Percentiles rank a stretch among this genome's conserved stretches.
Evolutionary conservation across 2,888 invertebrate genomes (phyloP).

Genomic region (Dexiosoma caninum): DNA sequence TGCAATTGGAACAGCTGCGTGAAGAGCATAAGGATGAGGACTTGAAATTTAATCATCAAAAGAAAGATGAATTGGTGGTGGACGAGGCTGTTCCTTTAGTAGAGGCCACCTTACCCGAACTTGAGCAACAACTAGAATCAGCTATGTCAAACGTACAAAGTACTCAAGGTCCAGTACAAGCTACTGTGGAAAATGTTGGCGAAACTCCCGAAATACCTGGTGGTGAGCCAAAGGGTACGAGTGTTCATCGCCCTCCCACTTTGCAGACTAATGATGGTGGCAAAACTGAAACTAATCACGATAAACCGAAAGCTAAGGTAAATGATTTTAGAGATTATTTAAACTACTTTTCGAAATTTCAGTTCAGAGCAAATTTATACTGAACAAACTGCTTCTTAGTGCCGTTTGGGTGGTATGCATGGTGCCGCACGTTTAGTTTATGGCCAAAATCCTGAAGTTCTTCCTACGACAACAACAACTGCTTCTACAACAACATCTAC

Average conservation of each 20-base stretch:
- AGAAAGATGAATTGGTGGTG: conserved; percentile 64
- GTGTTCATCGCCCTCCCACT: conserved; percentile 68
- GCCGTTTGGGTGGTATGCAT: conserved; percentile 68
- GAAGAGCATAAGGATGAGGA: conserved; percentile 67
- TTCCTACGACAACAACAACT: conserved; percentile 72
- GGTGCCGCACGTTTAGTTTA: conserved; percentile 81
- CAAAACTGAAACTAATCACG: conserved; percentile 61
- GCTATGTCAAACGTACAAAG: conserved; percentile 70
- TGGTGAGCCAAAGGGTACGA: conserved; percentile 37
- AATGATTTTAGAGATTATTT: conserved; percentile 15
- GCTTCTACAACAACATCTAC: conserved; percentile 68
- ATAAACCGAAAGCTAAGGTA: conserved; percentile 67
- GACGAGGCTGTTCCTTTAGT: conserved; percentile 60
- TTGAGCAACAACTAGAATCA: conserved; percentile 74
- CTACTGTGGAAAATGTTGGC: conserved; percentile 66
- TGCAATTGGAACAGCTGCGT: conserved; percentile 79
- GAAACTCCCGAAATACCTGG: conserved; percentile 46
- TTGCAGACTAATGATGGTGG: conserved; percentile 68
- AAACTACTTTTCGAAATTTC: conserved; percentile 4
- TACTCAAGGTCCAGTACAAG: conserved; percentile 65
- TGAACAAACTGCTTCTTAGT: conserved; percentile 52
- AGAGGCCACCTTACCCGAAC: conserved; percentile 70
- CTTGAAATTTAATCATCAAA: conserved; percentile 65
- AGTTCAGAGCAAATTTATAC: conserved; percentile 42
- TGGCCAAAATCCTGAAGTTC: conserved; percentile 79